Conservation (phyloP, 2,797 vertebrate species). For the Leuciscus waleckii region DNA sequence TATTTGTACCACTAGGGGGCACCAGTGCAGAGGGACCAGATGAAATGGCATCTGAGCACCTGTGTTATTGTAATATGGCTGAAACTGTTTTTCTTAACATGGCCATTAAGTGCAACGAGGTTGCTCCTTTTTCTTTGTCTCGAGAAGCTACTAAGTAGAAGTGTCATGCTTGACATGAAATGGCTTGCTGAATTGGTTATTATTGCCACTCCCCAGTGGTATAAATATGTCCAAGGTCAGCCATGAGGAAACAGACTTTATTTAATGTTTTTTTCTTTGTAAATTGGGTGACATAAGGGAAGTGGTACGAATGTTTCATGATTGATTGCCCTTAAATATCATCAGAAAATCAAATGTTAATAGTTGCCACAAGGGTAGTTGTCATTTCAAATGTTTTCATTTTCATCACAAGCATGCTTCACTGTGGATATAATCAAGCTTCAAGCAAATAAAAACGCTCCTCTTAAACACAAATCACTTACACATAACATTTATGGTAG, state of each 20-base stretch:
- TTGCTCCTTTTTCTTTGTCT: background rate
- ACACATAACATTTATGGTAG: background rate
- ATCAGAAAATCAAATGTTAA: slow-evolving; percentile 26
- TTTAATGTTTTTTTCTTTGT: background rate
- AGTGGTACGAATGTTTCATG: background rate
- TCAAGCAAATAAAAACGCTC: background rate
- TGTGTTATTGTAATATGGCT: background rate
- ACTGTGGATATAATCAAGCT: background rate
- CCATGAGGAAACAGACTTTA: background rate
- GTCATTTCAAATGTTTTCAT: slow-evolving; percentile 24
- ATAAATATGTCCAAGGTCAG: background rate
- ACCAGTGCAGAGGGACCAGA: slow-evolving; percentile 7
- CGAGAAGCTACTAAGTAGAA: background rate
- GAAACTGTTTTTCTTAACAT: background rate
- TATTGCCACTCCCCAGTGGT: background rate
- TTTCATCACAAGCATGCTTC: slow-evolving; percentile 6
- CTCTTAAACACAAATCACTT: background rate
- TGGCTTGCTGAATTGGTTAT: slow-evolving; percentile 6
- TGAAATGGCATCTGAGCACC: background rate
- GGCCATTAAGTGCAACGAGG: background rate
- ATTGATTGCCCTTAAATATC: slow-evolving; percentile 14
- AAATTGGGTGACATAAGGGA: background rate
- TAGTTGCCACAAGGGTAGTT: slow-evolving; percentile 33
- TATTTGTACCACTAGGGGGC: slow-evolving; percentile 9
- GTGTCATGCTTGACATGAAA: background rate